Evolutionary conservation across 2,113 vertebrate genomes (phyloP), one percentile per base, ranked within the genome.

Genomic region (Psittacula cyanocephala): DNA sequence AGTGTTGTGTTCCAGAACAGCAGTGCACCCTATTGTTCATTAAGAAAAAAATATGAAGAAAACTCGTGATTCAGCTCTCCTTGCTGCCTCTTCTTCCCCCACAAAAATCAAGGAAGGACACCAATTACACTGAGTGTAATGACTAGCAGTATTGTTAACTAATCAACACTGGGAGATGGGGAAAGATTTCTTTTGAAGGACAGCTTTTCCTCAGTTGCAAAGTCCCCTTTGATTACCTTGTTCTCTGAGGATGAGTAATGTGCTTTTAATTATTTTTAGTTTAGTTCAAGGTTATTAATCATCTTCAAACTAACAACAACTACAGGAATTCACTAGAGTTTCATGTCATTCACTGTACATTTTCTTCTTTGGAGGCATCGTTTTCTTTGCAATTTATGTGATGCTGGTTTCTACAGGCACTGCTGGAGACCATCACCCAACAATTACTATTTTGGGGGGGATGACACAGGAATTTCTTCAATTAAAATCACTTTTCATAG

Each of bases 1-100:
- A 50, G 43, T 25, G 1, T 47, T 65, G 28, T 78, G 71, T 71
- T 90, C 50, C 52, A 47, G 81, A 86, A 46, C 44, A 93, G 60
- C 77, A 86, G 31, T 52, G 37, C 53, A 49, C 20, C 47, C n/a
- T 39, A 28, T 52, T 53, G 74, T 80, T 96, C 63, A 43, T 81
- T 88, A 92, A 91, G 93, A 91, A 94, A 89, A 89, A 91, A 86
- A 93, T 85, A 83, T 68, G 83, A 96, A 89, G 55, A 96, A 93
- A 94, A 84, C 46, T 31, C 16, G 13, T 98, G 96, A 98, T 86
- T 98, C 97, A 97, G 28, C 50, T 74, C 63, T 81, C 37, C 88
- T 71, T 86, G 33, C 63, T 78, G 86, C 33, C 23, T 88, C 70
- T 93, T 89, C 88, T 96, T 93, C 91, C 92, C 71, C 43, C 76